Evolutionary conservation across 2,888 invertebrate species (phyloP).

Genomic region (Ptychoptera contaminata): DNA sequence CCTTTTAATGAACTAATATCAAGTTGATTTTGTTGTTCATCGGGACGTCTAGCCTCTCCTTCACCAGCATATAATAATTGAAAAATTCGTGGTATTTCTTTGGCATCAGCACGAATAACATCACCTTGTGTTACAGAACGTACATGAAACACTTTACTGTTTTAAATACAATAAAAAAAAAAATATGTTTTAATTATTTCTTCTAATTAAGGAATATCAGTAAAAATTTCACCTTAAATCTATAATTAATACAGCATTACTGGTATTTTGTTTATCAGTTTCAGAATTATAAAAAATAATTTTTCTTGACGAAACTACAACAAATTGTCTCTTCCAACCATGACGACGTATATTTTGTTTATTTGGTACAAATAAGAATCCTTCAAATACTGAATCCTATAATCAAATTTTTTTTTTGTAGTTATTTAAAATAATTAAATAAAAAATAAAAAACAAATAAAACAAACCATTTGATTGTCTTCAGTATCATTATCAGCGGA

Average conservation of each 20-base stretch:
- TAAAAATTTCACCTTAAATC: slow-evolving; percentile 72
- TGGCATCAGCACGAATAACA: slow-evolving; percentile 95
- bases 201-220: not conserved
- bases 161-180: slow-evolving; percentile 13
- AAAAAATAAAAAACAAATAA: not conserved
- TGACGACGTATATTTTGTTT: slow-evolving; percentile 90
- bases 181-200: slow-evolving; percentile 1
- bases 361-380: slow-evolving; percentile 90
- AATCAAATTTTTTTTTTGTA: no score
- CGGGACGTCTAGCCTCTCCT: slow-evolving; percentile 75
- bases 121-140: slow-evolving; percentile 97
- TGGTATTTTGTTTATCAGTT: slow-evolving; percentile 79
- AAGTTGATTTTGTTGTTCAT: slow-evolving; percentile 41
- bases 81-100: slow-evolving; percentile 98
- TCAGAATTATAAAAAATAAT: slow-evolving; percentile 95
- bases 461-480: slow-evolving; percentile 35
- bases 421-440: slow-evolving; percentile 19
- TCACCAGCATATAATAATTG: slow-evolving; percentile 93
- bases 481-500: slow-evolving; percentile 79
- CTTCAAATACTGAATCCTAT: slow-evolving; percentile 79
- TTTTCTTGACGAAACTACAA: slow-evolving; percentile 91
- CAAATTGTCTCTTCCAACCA: slow-evolving; percentile 95
- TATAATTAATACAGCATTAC: slow-evolving; percentile 81
- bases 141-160: slow-evolving; percentile 96
- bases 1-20: slow-evolving; percentile 38